Percentiles rank a stretch among this genome's conserved stretches.
These are phyloP conservation scores for Brachyptera risi DNA, from an alignment of 2,888 invertebrate genomes.

Conservation along the genomic window DNA sequence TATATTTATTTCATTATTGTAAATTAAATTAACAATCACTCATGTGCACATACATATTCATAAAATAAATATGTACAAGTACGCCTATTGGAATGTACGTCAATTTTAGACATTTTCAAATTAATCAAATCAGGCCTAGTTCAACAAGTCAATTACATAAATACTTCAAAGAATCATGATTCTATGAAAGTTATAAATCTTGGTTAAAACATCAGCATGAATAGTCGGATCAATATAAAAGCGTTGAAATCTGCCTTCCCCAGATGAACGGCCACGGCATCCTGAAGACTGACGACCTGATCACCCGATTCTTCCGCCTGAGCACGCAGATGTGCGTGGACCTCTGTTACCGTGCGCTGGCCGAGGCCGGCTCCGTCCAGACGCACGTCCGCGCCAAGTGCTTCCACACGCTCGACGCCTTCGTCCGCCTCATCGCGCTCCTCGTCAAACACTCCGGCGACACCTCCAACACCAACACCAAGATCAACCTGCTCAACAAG, in stretches of 20 bases:
- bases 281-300: conserved; percentile 94
- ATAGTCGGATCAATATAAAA: no score
- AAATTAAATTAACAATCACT: no score
- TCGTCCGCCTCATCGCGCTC: conserved; percentile 87
- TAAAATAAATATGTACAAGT: no score
- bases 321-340: conserved; percentile 96
- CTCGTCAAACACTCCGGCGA: conserved; percentile 95
- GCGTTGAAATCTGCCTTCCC: background rate
- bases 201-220: no score
- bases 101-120: no score
- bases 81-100: no score
- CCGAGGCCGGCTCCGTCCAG: conserved; percentile 64
- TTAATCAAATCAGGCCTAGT: no score
- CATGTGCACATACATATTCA: no score
- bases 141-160: no score
- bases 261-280: conserved; percentile 95
- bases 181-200: no score
- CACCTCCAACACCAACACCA: conserved; percentile 86
- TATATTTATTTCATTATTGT: no score
- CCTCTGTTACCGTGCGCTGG: conserved; percentile 79
- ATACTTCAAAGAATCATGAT: no score
- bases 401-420: conserved; percentile 93
- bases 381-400: conserved; percentile 80
- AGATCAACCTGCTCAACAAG: conserved; percentile 95
- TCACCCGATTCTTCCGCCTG: conserved; percentile 93